Evolutionary conservation across 2,797 vertebrate genomes (phyloP).

Genomic region (Brachyrhaphis roseni): DNA sequence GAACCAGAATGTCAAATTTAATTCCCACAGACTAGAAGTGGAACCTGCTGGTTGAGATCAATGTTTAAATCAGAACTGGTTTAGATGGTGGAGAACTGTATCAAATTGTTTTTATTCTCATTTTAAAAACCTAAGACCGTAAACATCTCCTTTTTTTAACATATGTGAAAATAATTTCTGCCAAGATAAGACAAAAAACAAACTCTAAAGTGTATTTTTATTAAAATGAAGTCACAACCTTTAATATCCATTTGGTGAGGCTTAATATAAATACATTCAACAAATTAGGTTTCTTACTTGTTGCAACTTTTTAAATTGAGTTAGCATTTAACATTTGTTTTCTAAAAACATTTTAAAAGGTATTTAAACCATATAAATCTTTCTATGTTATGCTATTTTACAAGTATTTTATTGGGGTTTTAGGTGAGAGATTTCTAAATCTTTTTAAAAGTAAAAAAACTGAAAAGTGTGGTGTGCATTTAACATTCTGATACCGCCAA

Average conservation of each 20-base stretch:
- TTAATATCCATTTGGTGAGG: slow-evolving; percentile 13
- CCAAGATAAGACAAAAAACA: not conserved
- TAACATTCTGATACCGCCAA: not conserved
- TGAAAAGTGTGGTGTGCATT: not conserved
- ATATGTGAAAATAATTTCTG: slow-evolving; percentile 1
- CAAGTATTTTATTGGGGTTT: not conserved
- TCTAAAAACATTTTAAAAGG: not conserved
- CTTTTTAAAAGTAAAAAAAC: not conserved
- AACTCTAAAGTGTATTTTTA: slow-evolving; percentile 32
- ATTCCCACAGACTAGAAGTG: not conserved
- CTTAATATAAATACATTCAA: slow-evolving; percentile 40
- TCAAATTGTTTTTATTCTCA: slow-evolving; percentile 3
- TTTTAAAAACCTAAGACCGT: not conserved
- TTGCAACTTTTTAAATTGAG: not conserved
- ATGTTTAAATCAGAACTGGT: not conserved
- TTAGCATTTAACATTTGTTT: not conserved
- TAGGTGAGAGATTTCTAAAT: not conserved
- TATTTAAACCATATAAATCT: not conserved
- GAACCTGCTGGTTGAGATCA: slow-evolving; percentile 16
- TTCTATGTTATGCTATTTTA: not conserved
- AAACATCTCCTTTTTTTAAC: not conserved
- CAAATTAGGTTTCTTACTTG: not conserved
- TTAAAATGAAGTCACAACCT: not conserved
- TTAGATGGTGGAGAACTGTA: not conserved
- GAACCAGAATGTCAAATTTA: slow-evolving; percentile 18